phyloP scores from a whole-genome alignment of 2,797 vertebrate genomes.

The Morelia viridis region DNA sequence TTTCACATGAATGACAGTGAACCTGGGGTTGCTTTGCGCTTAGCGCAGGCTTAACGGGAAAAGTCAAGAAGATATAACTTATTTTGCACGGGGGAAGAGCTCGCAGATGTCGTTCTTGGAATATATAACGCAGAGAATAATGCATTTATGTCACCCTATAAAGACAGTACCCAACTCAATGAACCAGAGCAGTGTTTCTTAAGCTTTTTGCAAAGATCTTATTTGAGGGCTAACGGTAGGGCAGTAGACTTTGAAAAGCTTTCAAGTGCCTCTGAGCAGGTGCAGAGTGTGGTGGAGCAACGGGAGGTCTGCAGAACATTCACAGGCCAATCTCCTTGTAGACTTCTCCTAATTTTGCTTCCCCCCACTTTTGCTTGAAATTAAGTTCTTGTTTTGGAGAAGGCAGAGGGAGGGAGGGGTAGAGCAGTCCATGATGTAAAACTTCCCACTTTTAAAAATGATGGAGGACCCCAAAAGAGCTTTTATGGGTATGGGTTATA shows the following conservation, averaged over 20 bases:
- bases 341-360: background rate
- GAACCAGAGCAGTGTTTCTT: too few relatives aligned
- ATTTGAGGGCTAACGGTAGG: too few relatives aligned
- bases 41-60: background rate
- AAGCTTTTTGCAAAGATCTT: too few relatives aligned
- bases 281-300: too few relatives aligned
- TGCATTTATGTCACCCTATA: too few relatives aligned
- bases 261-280: too few relatives aligned
- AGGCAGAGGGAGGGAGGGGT: background rate
- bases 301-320: too few relatives aligned
- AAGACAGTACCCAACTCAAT: too few relatives aligned
- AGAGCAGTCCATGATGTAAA: slow-evolving; percentile 20
- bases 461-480: too few relatives aligned
- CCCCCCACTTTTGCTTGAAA: background rate
- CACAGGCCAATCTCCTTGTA: background rate
- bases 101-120: background rate
- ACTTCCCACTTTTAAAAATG: background rate
- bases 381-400: background rate
- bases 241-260: too few relatives aligned
- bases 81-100: background rate
- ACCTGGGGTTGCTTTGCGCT: background rate
- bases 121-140: background rate
- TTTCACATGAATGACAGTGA: background rate
- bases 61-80: background rate
- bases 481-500: too few relatives aligned